These are phyloP conservation scores for Coregonus sp. DNA, from an alignment of 2,797 vertebrate genomes.

Conservation along the genomic window DNA sequence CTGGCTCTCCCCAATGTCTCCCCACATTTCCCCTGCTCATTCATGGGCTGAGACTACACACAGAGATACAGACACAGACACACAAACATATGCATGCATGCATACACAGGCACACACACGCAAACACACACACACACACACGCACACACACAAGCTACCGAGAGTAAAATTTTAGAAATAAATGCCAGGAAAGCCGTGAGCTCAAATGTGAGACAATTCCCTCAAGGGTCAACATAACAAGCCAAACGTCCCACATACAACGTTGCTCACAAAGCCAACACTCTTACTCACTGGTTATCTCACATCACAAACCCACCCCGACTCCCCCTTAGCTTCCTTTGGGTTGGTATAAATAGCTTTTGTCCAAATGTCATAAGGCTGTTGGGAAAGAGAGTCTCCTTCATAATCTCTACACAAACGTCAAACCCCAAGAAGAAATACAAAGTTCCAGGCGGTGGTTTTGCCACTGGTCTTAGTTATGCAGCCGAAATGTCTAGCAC, in stretches of 20 bases:
- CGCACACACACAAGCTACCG: slow-evolving; percentile 16
- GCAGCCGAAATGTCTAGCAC: slow-evolving; percentile 1
- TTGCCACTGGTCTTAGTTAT: not conserved
- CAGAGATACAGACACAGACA: slow-evolving; percentile 3
- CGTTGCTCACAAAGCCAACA: not conserved
- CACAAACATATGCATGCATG: slow-evolving; percentile 26
- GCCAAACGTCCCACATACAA: not conserved
- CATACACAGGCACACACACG: slow-evolving; percentile 34
- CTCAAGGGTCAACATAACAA: not conserved
- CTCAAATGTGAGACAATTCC: slow-evolving; percentile 10
- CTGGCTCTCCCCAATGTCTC: slow-evolving; percentile 37
- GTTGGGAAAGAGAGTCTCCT: slow-evolving; percentile 12
- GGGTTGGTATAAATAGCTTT: slow-evolving; percentile 44
- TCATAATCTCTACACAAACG: slow-evolving; percentile 27
- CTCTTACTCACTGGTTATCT: slow-evolving; percentile 39
- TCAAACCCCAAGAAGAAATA: slow-evolving; percentile 5
- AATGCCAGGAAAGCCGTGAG: slow-evolving; percentile 20
- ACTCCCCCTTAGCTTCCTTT: slow-evolving; percentile 21
- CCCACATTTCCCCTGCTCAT: slow-evolving; percentile 2
- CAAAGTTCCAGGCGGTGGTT: slow-evolving; percentile 1
- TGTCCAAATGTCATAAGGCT: slow-evolving; percentile 59
- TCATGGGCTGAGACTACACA: slow-evolving; percentile 19
- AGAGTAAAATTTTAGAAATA: not conserved
- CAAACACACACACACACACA: slow-evolving; percentile 19
- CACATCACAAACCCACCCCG: not conserved